Percentiles rank a stretch among this genome's conserved stretches.
Conservation (phyloP, 1,140 invertebrate species). For the Chlorops oryzae region DNA sequence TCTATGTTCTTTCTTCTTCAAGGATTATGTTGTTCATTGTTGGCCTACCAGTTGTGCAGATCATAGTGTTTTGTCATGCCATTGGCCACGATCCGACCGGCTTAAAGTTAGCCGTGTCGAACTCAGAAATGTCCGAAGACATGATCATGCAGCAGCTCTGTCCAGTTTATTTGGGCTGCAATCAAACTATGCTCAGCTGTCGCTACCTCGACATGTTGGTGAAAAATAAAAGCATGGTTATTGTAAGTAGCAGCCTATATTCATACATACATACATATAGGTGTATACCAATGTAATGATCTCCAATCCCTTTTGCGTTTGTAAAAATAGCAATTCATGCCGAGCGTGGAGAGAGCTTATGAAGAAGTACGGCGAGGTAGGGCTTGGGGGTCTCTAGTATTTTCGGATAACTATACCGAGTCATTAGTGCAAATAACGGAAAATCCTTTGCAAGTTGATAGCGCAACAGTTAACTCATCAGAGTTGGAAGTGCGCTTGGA, state of each 20-base stretch:
- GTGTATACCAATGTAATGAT: not conserved
- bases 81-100: slow-evolving; percentile 85
- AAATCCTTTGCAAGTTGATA: slow-evolving; percentile 60
- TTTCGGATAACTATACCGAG: slow-evolving; percentile 76
- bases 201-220: slow-evolving; percentile 65
- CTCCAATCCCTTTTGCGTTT: not conserved
- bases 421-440: slow-evolving; percentile 66
- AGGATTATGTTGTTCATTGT: slow-evolving; percentile 87
- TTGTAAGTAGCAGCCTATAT: slow-evolving; percentile 50
- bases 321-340: slow-evolving; percentile 48
- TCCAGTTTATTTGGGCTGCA: slow-evolving; percentile 55
- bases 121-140: slow-evolving; percentile 65
- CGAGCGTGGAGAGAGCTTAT: slow-evolving; percentile 55
- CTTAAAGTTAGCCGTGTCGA: slow-evolving; percentile 77
- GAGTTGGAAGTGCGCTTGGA: slow-evolving; percentile 76
- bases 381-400: slow-evolving; percentile 75
- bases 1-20: slow-evolving; percentile 26
- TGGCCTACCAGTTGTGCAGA: slow-evolving; percentile 84
- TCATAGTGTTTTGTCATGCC: slow-evolving; percentile 88
- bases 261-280: not conserved
- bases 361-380: slow-evolving; percentile 66
- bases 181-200: slow-evolving; percentile 66
- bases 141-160: slow-evolving; percentile 52
- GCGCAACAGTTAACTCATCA: slow-evolving; percentile 64
- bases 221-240: slow-evolving; percentile 53